Conservation (phyloP, 2,888 invertebrate genomes). For the Graphium colonna region DNA sequence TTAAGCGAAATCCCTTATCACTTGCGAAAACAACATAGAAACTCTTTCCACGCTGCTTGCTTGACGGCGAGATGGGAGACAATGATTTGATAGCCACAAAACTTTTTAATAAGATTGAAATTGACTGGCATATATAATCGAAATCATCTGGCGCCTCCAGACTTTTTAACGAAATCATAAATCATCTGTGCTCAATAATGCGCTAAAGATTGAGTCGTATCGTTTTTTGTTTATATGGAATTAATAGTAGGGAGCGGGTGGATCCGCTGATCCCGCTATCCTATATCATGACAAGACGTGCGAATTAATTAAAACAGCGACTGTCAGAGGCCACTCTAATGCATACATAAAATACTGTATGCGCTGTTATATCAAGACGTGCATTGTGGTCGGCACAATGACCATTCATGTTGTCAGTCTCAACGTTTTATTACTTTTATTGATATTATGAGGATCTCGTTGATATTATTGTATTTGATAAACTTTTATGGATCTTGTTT, state of each 20-base stretch:
- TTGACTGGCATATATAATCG: too few relatives aligned
- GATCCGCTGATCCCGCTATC: too few relatives aligned
- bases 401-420: slow-evolving; percentile 27
- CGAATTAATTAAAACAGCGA: slow-evolving; percentile 64
- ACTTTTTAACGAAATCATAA: slow-evolving; percentile 57
- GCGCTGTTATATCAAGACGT: slow-evolving; percentile 30
- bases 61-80: slow-evolving; percentile 23
- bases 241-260: too few relatives aligned
- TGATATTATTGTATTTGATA: slow-evolving; percentile 32
- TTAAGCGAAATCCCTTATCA: slow-evolving; percentile 45
- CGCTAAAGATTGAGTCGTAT: slow-evolving; percentile 34
- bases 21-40: slow-evolving; percentile 54
- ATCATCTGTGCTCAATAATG: slow-evolving; percentile 38
- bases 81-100: slow-evolving; percentile 20
- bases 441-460: neutral
- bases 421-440: slow-evolving; percentile 2
- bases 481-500: too few relatives aligned
- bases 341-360: slow-evolving; percentile 38
- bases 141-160: slow-evolving; percentile 40
- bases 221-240: neutral
- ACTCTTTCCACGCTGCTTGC: slow-evolving; percentile 36
- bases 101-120: too few relatives aligned
- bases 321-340: slow-evolving; percentile 33
- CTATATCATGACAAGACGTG: too few relatives aligned
- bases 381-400: slow-evolving; percentile 32